These are phyloP conservation scores for Ophioninae sp. DNA, from an alignment of 2,888 invertebrate genomes.

Conservation along the genomic window DNA sequence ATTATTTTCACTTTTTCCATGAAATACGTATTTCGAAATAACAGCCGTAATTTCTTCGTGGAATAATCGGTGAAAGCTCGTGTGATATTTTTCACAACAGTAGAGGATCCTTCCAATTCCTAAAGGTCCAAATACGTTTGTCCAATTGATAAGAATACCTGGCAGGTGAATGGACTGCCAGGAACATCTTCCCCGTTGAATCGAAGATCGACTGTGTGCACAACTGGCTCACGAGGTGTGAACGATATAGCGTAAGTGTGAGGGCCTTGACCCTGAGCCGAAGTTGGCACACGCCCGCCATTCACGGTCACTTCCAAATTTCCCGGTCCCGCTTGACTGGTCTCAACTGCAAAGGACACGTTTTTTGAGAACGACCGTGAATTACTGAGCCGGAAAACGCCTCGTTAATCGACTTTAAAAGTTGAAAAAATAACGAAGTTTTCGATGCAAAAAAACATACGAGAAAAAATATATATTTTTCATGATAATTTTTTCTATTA, in stretches of 20 bases:
- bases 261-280: slow-evolving; percentile 97
- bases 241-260: slow-evolving; percentile 98
- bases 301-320: slow-evolving; percentile 99
- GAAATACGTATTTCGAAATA: background rate
- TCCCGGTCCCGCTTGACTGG: slow-evolving; percentile 98
- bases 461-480: no score
- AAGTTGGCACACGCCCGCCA: slow-evolving; percentile 97
- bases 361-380: background rate
- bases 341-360: slow-evolving; percentile 88
- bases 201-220: slow-evolving; percentile 96
- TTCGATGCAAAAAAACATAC: background rate
- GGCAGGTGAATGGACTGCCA: slow-evolving; percentile 84
- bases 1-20: background rate
- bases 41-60: background rate
- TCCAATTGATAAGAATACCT: slow-evolving; percentile 73
- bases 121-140: background rate
- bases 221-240: slow-evolving; percentile 94
- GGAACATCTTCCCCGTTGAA: slow-evolving; percentile 98
- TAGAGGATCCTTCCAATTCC: background rate
- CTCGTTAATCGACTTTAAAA: no score
- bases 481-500: no score
- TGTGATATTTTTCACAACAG: background rate
- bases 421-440: background rate
- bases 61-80: background rate
- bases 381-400: background rate